These are phyloP conservation scores for Amia ocellicauda DNA, from an alignment of 2,113 vertebrate genomes.

Conservation along the genomic window DNA sequence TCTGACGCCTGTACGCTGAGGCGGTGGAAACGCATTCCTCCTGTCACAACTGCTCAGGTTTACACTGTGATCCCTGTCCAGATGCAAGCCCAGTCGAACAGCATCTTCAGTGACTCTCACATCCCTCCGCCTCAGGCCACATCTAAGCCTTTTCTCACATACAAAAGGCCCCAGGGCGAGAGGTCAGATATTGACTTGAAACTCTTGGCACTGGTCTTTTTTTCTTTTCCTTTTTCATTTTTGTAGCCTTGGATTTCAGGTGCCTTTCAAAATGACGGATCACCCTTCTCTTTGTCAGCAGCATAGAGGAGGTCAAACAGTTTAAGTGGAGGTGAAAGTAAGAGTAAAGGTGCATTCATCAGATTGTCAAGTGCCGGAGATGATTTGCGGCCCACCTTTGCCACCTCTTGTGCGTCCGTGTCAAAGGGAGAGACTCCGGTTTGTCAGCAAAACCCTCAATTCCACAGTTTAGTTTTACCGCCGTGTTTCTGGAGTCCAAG, in stretches of 20 bases:
- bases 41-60: slow-evolving; percentile 4
- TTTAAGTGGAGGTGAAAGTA: not conserved
- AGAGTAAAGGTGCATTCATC: not conserved
- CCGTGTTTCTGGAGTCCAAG: no score
- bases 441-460: no score
- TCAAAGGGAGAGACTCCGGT: no score
- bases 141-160: no score
- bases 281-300: slow-evolving; percentile 7
- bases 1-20: not conserved
- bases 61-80: not conserved
- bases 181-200: slow-evolving; percentile 3
- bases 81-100: no score
- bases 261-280: slow-evolving; percentile 8
- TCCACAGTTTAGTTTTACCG: no score
- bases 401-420: not conserved
- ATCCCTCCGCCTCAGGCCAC: no score
- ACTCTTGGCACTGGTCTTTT: slow-evolving; percentile 1
- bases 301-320: slow-evolving; percentile 3
- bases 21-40: not conserved
- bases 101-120: no score
- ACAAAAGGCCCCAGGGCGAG: not conserved
- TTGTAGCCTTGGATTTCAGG: not conserved
- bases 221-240: no score
- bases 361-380: not conserved
- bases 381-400: not conserved